Base-by-base conservation (phyloP, 2,113 vertebrate species). In the Rissa tridactyla region DNA sequence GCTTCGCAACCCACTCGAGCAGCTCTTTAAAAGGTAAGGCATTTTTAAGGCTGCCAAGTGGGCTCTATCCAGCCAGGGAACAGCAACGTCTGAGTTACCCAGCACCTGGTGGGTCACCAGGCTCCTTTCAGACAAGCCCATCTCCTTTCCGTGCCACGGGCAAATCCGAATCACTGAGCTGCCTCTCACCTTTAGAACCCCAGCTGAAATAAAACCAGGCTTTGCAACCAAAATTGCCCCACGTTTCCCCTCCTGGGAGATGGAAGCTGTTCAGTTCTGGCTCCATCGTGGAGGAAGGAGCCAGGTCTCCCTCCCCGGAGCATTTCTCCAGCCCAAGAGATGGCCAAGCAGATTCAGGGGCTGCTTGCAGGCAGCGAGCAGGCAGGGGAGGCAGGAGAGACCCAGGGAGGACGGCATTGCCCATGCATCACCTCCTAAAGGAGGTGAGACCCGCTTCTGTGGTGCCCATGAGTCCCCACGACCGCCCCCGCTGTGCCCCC, bases 391-490 rank as follows among this genome's bases (percentile, higher is more conserved):
- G 83, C 42, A 57, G 51, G 10, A 46, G 6, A 0, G 57, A 77
- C 42, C 38, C 0, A 0, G 47, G 22, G 22, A 65, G 71, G 49
- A 47, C 0, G 0, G 18, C 44, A 21, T 21, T 29, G 13, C 26
- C 58, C 1, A 0, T 10, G 17, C 62, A 46, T 55, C 71, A 26
- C 47, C 62, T 85, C 11, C 4, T 26, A 17, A 38, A 65, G 86
- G 25, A 64, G 19, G 9, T 1, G 22, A 77, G 62, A 66, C 13
- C 80, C 10, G 4, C 65, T 42, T 17, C 70, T 10, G 19, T 0
- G 4, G 32, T 11, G 17, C 19, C 78, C 11, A 12, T 1, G 2
- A 83, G 77, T 19, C 62, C 36, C 46, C 2, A 0, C 5, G 15
- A 8, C 12, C 1, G 0, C 40, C 66, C 23, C 23, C 2, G 1